A percentile compares a stretch with the other conserved stretches of the same genome.
These are phyloP conservation scores for Astyanax mexicanus DNA, from an alignment of 2,797 vertebrate species.

Conservation along the genomic window DNA sequence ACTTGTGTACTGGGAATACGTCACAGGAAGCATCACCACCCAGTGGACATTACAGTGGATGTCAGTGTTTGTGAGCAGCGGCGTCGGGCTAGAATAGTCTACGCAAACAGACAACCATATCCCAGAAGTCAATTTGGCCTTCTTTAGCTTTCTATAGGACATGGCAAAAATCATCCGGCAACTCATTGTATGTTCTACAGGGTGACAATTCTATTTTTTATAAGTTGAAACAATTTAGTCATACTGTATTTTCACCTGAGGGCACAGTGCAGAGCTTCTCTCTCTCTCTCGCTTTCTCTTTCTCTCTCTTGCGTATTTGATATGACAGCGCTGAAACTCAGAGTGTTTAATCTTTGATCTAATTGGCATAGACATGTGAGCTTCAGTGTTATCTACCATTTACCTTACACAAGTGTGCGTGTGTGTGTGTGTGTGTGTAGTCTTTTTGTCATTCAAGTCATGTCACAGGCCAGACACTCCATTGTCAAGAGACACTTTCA, in stretches of 20 bases:
- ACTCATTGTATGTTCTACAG: not conserved
- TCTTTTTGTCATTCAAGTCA: constrained; percentile 83
- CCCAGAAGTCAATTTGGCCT: no score
- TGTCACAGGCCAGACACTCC: constrained; percentile 83
- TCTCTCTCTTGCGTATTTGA: no score
- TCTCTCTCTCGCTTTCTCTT: not conserved
- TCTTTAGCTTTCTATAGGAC: no score
- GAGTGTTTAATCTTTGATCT: constrained; percentile 20
- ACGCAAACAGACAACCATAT: no score
- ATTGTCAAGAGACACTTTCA: constrained; percentile 83
- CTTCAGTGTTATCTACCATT: constrained; percentile 27
- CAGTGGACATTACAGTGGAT: no score
- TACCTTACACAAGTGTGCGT: constrained; percentile 34
- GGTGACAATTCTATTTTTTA: not conserved
- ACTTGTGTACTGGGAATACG: no score
- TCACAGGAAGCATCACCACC: no score
- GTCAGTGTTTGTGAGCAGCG: no score
- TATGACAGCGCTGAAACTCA: not conserved
- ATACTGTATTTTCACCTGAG: constrained; percentile 15
- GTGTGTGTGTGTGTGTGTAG: constrained; percentile 49
- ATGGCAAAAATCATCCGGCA: no score
- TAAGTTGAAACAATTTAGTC: not conserved
- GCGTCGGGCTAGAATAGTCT: no score
- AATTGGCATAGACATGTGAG: constrained; percentile 33
- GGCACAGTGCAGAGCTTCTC: not conserved